Evolutionary conservation across 2,888 invertebrate genomes (phyloP).

Genomic region (Metellina segmentata): DNA sequence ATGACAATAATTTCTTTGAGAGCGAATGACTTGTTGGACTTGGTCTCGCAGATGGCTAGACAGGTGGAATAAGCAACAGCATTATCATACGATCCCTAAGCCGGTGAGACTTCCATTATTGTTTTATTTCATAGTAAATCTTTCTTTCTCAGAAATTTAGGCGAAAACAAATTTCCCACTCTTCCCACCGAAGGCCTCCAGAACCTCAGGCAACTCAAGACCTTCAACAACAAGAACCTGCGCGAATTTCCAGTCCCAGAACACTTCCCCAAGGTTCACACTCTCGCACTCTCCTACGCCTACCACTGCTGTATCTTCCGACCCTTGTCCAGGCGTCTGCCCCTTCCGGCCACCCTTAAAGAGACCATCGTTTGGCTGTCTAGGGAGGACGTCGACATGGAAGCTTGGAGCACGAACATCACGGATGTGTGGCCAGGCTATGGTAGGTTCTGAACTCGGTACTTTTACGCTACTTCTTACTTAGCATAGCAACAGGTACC

Average conservation of each 20-base stretch:
- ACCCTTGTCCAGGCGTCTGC: constrained; percentile 81
- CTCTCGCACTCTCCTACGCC: constrained; percentile 93
- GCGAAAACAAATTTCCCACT: constrained; percentile 91
- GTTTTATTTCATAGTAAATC: neutral
- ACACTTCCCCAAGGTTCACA: constrained; percentile 91
- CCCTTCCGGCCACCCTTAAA: constrained; percentile 69
- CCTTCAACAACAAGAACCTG: constrained; percentile 94
- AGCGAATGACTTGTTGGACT: no score
- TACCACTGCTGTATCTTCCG: constrained; percentile 97
- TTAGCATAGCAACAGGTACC: no score
- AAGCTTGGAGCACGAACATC: constrained; percentile 81
- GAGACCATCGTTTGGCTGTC: constrained; percentile 78
- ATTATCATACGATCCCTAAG: no score
- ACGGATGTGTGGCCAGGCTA: constrained; percentile 88
- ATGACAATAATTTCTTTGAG: no score
- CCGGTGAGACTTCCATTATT: neutral
- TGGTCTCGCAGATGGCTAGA: no score
- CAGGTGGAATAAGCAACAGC: no score
- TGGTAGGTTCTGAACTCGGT: constrained; percentile 29
- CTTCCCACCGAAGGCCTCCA: constrained; percentile 91
- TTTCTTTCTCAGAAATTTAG: constrained; percentile 87
- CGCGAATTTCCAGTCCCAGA: constrained; percentile 93
- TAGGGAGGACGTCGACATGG: constrained; percentile 77
- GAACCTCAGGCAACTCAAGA: constrained; percentile 91
- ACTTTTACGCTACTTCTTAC: no score